Base-by-base conservation (phyloP, 2,797 vertebrate species). In the Odontamblyopus lacepedii region DNA sequence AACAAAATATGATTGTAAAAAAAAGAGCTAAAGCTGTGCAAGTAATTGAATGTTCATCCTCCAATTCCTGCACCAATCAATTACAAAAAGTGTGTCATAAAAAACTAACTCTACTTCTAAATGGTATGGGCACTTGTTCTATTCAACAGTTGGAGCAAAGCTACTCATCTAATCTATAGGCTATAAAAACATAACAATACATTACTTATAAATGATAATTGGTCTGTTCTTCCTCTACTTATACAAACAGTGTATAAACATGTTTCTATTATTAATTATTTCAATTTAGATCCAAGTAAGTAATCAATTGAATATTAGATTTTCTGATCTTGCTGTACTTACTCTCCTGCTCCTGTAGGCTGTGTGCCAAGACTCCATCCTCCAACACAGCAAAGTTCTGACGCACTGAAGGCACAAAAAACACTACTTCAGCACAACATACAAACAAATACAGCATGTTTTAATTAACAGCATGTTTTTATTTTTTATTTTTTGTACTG, bases 291-390 rank as follows among this genome's bases (percentile, higher is more conserved):
- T 7, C 19, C 51, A 53, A 8, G n/a, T 19, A 53, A 53, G 1
- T 44, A 2, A 12, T 44, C 11, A 13, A 13, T 11, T 44, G 41
- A 44, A 2, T 29, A 59, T n/a, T 19, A 5, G 19, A 5, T 53
- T 16, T 53, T 5, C 4, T 5, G 4, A 4, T n/a, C 6, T 29
- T 4, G 23, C 8, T 76, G 80, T 63, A 89, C 92, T 95, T 87
- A 93, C 90, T 92, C 87, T 96, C 94, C 81, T 94, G 92, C 69
- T 95, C 92, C 84, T 95, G 93, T 35, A 95, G 86, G 80, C 79
- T 93, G 83, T 88, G 88, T 77, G 94, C 95, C 74, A 95, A 70
- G 0, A 71, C 93, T 44, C 90, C 89, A 64, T 92, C 93, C 85
- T 95, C 94, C 82, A 94, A 86, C 51, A 95, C 55, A 8, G 92